These are phyloP conservation scores for Hippocampus abdominalis DNA, from an alignment of 2,113 vertebrate species.

Conservation along the genomic window DNA sequence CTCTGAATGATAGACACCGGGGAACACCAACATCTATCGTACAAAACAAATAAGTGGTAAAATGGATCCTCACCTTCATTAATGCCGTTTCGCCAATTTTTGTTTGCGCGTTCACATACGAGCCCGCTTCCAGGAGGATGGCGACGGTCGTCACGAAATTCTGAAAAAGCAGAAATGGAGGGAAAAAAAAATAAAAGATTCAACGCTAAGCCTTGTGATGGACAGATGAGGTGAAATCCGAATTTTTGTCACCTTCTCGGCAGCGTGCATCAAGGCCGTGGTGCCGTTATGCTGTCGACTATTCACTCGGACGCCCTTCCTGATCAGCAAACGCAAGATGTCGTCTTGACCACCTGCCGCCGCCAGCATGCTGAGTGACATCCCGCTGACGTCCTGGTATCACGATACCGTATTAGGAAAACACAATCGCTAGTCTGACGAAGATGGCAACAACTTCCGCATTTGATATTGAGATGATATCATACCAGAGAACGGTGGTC, in stretches of 20 bases:
- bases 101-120: conserved; percentile 87
- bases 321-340: conserved; percentile 86
- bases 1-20: too few species aligned
- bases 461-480: not conserved
- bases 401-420: not conserved
- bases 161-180: conserved; percentile 54
- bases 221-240: too few species aligned
- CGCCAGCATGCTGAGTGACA: conserved; percentile 93
- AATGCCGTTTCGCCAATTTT: conserved; percentile 87
- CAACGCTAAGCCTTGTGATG: not conserved
- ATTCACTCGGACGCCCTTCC: conserved; percentile 90
- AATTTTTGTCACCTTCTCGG: conserved; percentile 82
- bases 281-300: conserved; percentile 89
- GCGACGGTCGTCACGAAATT: conserved; percentile 93
- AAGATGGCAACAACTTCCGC: not conserved
- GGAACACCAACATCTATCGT: not conserved
- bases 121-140: conserved; percentile 92
- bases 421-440: not conserved
- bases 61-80: conserved; percentile 82
- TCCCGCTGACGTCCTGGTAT: conserved; percentile 86
- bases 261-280: conserved; percentile 91
- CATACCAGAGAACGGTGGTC: too few species aligned
- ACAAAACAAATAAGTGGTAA: not conserved
- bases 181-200: not conserved
- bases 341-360: conserved; percentile 94